Evolutionary conservation across 2,113 vertebrate genomes (phyloP).

Genomic region (Laticauda colubrina): DNA sequence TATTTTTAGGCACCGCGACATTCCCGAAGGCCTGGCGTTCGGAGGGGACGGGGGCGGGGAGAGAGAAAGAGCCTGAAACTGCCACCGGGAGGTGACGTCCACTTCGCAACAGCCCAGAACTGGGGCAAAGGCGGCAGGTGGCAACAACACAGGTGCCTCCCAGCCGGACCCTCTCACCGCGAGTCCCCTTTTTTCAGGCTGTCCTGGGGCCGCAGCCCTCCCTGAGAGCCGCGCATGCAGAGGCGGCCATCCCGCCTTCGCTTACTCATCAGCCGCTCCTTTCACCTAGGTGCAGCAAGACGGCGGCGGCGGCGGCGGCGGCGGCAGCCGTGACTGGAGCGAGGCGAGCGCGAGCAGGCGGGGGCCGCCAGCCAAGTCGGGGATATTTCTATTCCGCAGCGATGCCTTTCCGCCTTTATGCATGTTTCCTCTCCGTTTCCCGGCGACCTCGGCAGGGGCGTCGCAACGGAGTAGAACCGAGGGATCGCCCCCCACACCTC

Average conservation of each 20-base stretch:
- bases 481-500: background rate
- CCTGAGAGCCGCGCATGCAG: background rate
- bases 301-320: slow-evolving; percentile 18
- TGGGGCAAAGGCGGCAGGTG: background rate
- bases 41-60: too few species aligned
- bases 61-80: background rate
- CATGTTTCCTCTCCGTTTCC: slow-evolving; percentile 52
- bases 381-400: slow-evolving; percentile 44
- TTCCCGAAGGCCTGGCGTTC: background rate
- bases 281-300: slow-evolving; percentile 31
- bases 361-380: slow-evolving; percentile 20
- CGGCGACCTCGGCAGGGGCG: slow-evolving; percentile 43
- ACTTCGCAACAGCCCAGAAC: background rate
- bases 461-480: slow-evolving; percentile 43
- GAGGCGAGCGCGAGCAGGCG: slow-evolving; percentile 42
- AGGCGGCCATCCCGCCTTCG: slow-evolving; percentile 4
- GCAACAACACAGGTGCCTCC: background rate
- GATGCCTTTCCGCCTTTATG: slow-evolving; percentile 49
- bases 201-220: slow-evolving; percentile 19
- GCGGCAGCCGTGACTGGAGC: slow-evolving; percentile 34
- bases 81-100: background rate
- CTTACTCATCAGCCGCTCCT: slow-evolving; percentile 18
- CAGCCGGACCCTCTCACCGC: background rate
- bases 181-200: slow-evolving; percentile 28
- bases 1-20: slow-evolving; percentile 25